Conservation (phyloP, 2,888 invertebrate species). For the Maniola hyperantus region DNA sequence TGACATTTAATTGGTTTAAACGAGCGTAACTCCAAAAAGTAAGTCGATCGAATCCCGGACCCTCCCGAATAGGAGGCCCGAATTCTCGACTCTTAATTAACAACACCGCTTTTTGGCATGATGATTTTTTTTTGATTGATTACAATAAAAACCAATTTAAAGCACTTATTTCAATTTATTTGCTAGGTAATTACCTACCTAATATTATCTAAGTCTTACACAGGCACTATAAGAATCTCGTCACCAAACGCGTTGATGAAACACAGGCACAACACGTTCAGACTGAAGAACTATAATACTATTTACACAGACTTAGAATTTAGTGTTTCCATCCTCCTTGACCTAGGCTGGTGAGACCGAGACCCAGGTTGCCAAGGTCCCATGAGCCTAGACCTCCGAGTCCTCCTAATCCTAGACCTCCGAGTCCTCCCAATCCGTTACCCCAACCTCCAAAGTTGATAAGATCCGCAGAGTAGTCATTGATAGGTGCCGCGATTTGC, state of each 20-base stretch:
- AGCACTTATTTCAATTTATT: conserved; percentile 20
- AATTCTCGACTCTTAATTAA: too few species aligned
- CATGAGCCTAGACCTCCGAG: conserved; percentile 21
- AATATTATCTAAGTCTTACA: conserved; percentile 15
- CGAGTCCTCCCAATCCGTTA: conserved; percentile 19
- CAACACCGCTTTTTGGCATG: too few species aligned
- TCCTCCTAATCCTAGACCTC: conserved; percentile 29
- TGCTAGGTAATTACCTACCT: conserved; percentile 4
- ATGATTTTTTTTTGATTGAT: too few species aligned
- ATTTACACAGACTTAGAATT: conserved; percentile 17
- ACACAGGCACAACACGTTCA: conserved; percentile 24
- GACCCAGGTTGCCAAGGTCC: conserved; percentile 22
- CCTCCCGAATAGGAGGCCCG: too few species aligned
- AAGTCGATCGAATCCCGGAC: too few species aligned
- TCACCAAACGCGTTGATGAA: conserved; percentile 24
- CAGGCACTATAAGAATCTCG: conserved; percentile 31
- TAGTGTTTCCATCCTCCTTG: conserved; percentile 36
- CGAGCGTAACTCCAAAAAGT: too few species aligned
- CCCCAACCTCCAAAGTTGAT: conserved; percentile 19
- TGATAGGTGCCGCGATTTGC: not conserved
- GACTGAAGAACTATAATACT: conserved; percentile 28
- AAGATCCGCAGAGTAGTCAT: conserved; percentile 16
- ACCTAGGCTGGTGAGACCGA: conserved; percentile 23
- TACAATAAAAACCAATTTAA: not conserved
- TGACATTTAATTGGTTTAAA: too few species aligned